Percentiles rank a stretch among this genome's conserved stretches.
Conservation (phyloP, 2,113 vertebrate genomes). For the Sporophila hypoxantha region DNA sequence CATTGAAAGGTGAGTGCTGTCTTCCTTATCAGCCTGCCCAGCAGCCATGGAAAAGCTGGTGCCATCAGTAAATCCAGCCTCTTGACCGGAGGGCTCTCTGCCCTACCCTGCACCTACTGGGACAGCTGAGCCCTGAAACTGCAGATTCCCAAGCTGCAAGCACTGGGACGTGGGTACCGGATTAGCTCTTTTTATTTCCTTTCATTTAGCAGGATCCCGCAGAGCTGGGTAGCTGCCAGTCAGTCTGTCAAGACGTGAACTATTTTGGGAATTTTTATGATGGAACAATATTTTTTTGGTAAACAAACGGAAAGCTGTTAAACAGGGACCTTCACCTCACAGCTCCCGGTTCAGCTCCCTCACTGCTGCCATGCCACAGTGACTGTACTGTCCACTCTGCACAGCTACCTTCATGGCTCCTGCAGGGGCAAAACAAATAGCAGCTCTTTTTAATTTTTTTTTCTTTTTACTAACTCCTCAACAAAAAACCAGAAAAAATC, state of each 20-base stretch:
- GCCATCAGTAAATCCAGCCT: neutral
- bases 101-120: neutral
- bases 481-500: neutral
- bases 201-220: conserved; percentile 63
- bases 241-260: conserved; percentile 71
- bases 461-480: conserved; percentile 21
- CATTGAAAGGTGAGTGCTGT: neutral
- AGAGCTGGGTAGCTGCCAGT: conserved; percentile 72
- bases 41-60: neutral
- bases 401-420: conserved; percentile 43
- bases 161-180: conserved; percentile 2
- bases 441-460: neutral
- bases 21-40: neutral
- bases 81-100: neutral
- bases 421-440: conserved; percentile 58
- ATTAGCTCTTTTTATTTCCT: conserved; percentile 60
- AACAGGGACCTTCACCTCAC: conserved; percentile 68
- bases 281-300: conserved; percentile 81
- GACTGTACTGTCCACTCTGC: conserved; percentile 57
- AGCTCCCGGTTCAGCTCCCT: conserved; percentile 66
- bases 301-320: conserved; percentile 77
- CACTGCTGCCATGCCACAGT: conserved; percentile 59
- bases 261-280: conserved; percentile 83
- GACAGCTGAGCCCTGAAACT: neutral
- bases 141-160: conserved; percentile 31